Conservation (phyloP, 2,797 vertebrate species). For the Emys orbicularis region DNA sequence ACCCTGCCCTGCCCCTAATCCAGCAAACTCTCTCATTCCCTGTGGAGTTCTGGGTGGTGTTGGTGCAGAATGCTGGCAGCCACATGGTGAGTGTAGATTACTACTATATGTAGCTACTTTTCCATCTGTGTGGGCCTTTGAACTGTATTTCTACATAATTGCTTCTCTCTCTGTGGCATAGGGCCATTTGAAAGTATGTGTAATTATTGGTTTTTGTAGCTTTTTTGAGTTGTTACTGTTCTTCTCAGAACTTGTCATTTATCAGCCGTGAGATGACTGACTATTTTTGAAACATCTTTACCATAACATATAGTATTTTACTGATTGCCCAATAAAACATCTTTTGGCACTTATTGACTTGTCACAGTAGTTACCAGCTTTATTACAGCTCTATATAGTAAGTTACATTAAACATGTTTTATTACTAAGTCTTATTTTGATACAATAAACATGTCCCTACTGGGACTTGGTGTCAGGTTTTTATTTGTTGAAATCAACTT, state of each 20-base stretch:
- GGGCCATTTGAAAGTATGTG: background rate
- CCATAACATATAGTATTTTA: background rate
- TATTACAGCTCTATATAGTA: background rate
- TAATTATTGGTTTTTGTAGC: background rate
- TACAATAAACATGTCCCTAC: background rate
- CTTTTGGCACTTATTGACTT: constrained; percentile 21
- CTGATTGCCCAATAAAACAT: background rate
- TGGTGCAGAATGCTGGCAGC: background rate
- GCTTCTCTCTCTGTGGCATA: background rate
- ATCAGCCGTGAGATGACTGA: background rate
- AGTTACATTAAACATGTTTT: background rate
- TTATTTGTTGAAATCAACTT: background rate
- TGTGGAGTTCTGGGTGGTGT: background rate
- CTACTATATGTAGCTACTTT: background rate
- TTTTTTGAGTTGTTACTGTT: background rate
- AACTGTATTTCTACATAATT: background rate
- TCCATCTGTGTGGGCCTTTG: background rate
- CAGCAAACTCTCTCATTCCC: background rate
- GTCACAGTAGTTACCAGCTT: background rate
- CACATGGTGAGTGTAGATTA: background rate
- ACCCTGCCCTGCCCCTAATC: background rate
- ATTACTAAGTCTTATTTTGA: background rate
- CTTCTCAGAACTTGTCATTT: background rate
- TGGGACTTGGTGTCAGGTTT: background rate
- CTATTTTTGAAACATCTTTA: background rate